Base-by-base conservation (phyloP, 2,888 invertebrate genomes). In the Laspeyria flexula region DNA sequence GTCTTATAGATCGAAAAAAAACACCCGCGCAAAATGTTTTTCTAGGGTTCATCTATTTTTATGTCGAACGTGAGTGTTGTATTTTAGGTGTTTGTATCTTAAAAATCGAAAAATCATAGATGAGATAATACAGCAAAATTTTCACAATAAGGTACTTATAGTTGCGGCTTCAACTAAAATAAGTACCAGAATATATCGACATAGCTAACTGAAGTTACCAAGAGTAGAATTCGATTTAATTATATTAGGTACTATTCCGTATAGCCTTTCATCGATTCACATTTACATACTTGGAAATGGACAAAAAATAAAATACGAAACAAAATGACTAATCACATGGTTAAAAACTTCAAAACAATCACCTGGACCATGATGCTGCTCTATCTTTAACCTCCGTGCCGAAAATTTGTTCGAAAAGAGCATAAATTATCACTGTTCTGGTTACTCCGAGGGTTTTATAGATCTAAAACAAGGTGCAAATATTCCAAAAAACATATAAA, bases 331-430 rank as follows among this genome's bases (percentile, higher is more conserved):
- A 53, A 48, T 54, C 65, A 54, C 65, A 63, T 65, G 62, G 56
- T 52, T 7, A 39, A 21, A 60, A 51, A 65, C 53, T 60, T 59
- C 55, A 72, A 66, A 67, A 68, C 59, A 64, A 66, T 67, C 67
- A 89, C 90, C 87, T 89, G 89, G 71, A 90, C 90, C 90, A 90
- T 90, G 79, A 76, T 88, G 84, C 59, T 68, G 47, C 47, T 33
- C 38, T 23, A 45, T 18, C 29, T 33, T 29, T 69, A 62, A 62
- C 50, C 62, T 69, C 42, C 31, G 33, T 40, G 37, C 47, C 6
- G 29, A 25, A 23, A 43, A 40, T 29, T 37, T 42, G 6, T 33
- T 35, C 12, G 10, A 48, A 11, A n/a, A 4, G 7, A 4, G 9
- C 15, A 18, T 44, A 11, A 13, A 43, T 35, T 1, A 18, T 10